Base-by-base conservation (phyloP, 2,888 invertebrate genomes). In the Sthenelais limicola region DNA sequence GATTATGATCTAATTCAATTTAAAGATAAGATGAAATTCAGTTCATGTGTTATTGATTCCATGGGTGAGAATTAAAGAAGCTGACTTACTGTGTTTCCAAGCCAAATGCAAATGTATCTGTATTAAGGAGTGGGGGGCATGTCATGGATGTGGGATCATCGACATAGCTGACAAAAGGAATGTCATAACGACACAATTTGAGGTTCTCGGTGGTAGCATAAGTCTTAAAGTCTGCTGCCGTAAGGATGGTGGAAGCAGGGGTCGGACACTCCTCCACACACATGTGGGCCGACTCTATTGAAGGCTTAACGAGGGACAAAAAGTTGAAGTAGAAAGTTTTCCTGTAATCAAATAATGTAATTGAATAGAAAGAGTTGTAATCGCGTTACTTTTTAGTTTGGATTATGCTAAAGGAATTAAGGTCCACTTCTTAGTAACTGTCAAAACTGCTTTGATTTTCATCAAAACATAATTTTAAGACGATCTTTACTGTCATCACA, bases 251-350 rank as follows among this genome's bases (percentile, higher is more conserved):
- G 15, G 66, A 48, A 2, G 28, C 67, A 15, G 56, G 56, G 49
- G 47, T 67, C 2, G 76, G 76, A 33, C 76, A 76, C 12, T 28
- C 21, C 24, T 12, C 24, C 15, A 74, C 73, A 47, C 76, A 76
- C 35, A 74, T 38, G 21, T 43, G 68, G 0, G 72, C 24, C 21
- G 38, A 12, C 7, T 66, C 43, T 2, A 43, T 18, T n/a, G 12
- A 32, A 7, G 15, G 38, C 18, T 21, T 1, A 1, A 35, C 7
- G n/a, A 58, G 12, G 1, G 58, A 3, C 28, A 21, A 35, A 28
- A 66, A 66, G 66, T 35, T 66, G 43, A 66, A 66, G 43, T 66
- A 66, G 66, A 56, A 56, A 1, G 56, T 56, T 24, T 56, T 56
- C 56, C 56, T 56, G 56, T 33, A 28, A n/a, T n/a, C n/a, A n/a